Evolutionary conservation across 2,113 vertebrate species (phyloP).

Genomic region (Nibea coibor): DNA sequence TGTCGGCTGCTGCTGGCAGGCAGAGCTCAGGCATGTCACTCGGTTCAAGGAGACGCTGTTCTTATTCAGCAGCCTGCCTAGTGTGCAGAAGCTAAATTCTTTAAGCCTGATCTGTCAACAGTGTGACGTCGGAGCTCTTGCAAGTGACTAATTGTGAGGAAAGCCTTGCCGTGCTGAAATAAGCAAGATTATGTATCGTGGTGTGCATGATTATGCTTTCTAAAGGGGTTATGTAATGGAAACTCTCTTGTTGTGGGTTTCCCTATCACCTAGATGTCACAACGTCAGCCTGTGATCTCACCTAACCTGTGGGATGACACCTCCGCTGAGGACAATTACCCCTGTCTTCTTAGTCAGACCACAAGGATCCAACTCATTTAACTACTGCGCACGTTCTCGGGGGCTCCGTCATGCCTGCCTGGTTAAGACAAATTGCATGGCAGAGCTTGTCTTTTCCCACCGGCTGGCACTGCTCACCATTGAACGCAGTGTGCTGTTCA

Average conservation of each 20-base stretch:
- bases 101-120: constrained; percentile 26
- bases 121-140: constrained; percentile 11
- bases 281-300: constrained; percentile 10
- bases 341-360: neutral
- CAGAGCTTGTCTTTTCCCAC: constrained; percentile 35
- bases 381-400: constrained; percentile 13
- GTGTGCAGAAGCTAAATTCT: constrained; percentile 2
- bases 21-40: constrained; percentile 37
- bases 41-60: constrained; percentile 44
- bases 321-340: neutral
- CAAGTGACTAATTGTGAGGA: constrained; percentile 44
- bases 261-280: neutral
- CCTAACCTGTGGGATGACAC: neutral
- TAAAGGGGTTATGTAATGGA: constrained; percentile 10
- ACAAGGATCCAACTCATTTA: constrained; percentile 37
- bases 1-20: constrained; percentile 43
- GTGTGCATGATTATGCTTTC: neutral
- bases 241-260: constrained; percentile 4
- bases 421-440: constrained; percentile 37
- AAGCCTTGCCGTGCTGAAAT: constrained; percentile 20
- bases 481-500: constrained; percentile 43
- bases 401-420: constrained; percentile 36
- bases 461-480: constrained; percentile 36
- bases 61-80: constrained; percentile 27
- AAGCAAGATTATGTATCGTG: constrained; percentile 9